Base-by-base conservation (phyloP, 2,797 vertebrate species). In the Phyllotis vaccarum region DNA sequence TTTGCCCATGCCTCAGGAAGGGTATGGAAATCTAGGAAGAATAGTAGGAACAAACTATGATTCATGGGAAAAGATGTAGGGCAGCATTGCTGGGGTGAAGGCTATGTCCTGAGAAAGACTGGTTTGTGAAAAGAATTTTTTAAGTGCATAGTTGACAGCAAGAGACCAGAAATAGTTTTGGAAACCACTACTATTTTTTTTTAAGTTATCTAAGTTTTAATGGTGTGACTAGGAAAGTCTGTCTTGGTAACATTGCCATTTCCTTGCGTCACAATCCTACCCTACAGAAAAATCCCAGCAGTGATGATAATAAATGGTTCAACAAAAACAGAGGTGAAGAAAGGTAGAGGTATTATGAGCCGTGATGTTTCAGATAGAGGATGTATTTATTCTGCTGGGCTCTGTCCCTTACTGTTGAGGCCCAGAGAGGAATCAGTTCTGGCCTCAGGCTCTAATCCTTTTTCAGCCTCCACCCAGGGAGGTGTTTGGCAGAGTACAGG, bases 161-260 rank as follows among this genome's bases (percentile, higher is more conserved):
- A 37, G 46, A 91, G 88, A 56, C 37, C 62, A 88, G 43, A 95
- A 93, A 87, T 86, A 90, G 62, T 72, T 49, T 94, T 90, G 40
- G 19, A 95, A 95, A 66, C 19, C 80, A 70, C 70, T 74, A n/a
- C n/a, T 90, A 29, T 66, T 76, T 79, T 83, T 58, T 83, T 37
- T 37, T 27, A 37, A 40, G 64, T 79, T 79, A 14, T 27, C 17
- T 82, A 43, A 72, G n/a, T 89, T 91, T 86, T 29, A 27, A 85
- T 64, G 5, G 2, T 78, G 2, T 78, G 43, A 31, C 34, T 27
- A 24, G 37, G 17, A 95, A 78, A 74, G 27, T 19, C 24, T 60
- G 6, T 52, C 34, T 6, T 83, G 31, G 72, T 58, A 24, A 74
- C 43, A 5, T 5, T 79, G 9, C 49, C 17, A 7, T 94, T 40